Percentiles rank a stretch among this genome's conserved stretches.
These are phyloP conservation scores for Sesamia nonagrioides DNA, from an alignment of 1,140 invertebrate genomes.

Conservation along the genomic window DNA sequence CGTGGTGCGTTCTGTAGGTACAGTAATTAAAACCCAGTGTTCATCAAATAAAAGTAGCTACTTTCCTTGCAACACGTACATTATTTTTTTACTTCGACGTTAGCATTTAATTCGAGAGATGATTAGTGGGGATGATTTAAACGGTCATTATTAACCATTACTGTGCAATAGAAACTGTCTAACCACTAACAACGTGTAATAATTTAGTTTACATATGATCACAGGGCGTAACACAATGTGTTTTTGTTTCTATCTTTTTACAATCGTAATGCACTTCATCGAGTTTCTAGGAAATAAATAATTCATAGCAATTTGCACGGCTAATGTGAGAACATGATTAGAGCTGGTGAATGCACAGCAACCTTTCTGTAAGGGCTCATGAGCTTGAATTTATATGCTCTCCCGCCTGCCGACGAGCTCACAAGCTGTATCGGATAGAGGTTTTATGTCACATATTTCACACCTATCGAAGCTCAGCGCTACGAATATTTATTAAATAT, in stretches of 20 bases:
- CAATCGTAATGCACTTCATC: slow-evolving; percentile 61
- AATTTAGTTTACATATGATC: slow-evolving; percentile 53
- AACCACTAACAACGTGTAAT: slow-evolving; percentile 51
- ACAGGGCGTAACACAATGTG: slow-evolving; percentile 60
- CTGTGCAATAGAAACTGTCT: slow-evolving; percentile 52
- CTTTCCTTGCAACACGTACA: slow-evolving; percentile 25
- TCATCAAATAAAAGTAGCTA: slow-evolving; percentile 35
- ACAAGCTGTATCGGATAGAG: slow-evolving; percentile 56
- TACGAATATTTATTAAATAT: slow-evolving; percentile 56
- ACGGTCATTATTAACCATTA: slow-evolving; percentile 47
- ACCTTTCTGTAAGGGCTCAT: slow-evolving; percentile 75
- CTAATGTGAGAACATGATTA: slow-evolving; percentile 70
- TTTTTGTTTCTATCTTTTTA: slow-evolving; percentile 62
- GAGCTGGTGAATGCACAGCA: slow-evolving; percentile 63
- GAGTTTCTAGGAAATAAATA: slow-evolving; percentile 67
- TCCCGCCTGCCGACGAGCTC: slow-evolving; percentile 37
- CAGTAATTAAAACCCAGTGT: slow-evolving; percentile 39
- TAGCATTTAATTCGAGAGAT: slow-evolving; percentile 41
- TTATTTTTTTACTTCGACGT: slow-evolving; percentile 34
- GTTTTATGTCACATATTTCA: slow-evolving; percentile 52
- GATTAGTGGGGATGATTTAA: slow-evolving; percentile 44
- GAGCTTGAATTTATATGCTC: slow-evolving; percentile 67
- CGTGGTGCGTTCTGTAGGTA: slow-evolving; percentile 17
- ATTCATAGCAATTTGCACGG: slow-evolving; percentile 69
- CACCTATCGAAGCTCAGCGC: slow-evolving; percentile 37